Conservation (phyloP, 2,797 vertebrate species). For the Danionella dracula region DNA sequence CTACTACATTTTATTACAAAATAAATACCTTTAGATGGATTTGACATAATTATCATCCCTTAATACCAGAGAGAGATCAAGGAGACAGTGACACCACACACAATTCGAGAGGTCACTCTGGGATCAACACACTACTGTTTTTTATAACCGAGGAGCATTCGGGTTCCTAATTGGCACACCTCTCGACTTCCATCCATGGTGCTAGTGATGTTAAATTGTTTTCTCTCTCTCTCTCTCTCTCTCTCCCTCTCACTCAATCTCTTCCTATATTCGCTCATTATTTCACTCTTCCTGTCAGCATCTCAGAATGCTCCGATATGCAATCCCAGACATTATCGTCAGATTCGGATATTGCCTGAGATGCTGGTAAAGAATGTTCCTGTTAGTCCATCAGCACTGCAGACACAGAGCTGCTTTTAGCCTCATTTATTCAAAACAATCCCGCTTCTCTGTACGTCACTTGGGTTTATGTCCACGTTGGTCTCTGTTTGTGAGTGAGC, state of each 20-base stretch:
- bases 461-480: slow-evolving; percentile 54
- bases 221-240: slow-evolving; percentile 35
- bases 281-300: slow-evolving; percentile 47
- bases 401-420: slow-evolving; percentile 48
- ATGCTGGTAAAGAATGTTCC: slow-evolving; percentile 46
- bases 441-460: slow-evolving; percentile 47
- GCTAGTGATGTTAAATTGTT: slow-evolving; percentile 61
- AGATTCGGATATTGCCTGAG: slow-evolving; percentile 40
- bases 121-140: slow-evolving; percentile 18
- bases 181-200: slow-evolving; percentile 42
- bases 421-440: slow-evolving; percentile 52
- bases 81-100: slow-evolving; percentile 12
- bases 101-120: slow-evolving; percentile 14
- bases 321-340: slow-evolving; percentile 39
- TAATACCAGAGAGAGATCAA: slow-evolving; percentile 11
- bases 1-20: no score
- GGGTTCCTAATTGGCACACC: slow-evolving; percentile 57
- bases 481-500: slow-evolving; percentile 40
- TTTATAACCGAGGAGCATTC: slow-evolving; percentile 30
- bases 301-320: slow-evolving; percentile 53
- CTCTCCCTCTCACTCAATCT: slow-evolving; percentile 30
- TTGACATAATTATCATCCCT: slow-evolving; percentile 21
- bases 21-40: no score
- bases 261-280: slow-evolving; percentile 42
- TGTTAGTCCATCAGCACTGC: slow-evolving; percentile 64